These are phyloP conservation scores for Iguana delicatissima DNA, from an alignment of 2,797 vertebrate species.

Conservation along the genomic window DNA sequence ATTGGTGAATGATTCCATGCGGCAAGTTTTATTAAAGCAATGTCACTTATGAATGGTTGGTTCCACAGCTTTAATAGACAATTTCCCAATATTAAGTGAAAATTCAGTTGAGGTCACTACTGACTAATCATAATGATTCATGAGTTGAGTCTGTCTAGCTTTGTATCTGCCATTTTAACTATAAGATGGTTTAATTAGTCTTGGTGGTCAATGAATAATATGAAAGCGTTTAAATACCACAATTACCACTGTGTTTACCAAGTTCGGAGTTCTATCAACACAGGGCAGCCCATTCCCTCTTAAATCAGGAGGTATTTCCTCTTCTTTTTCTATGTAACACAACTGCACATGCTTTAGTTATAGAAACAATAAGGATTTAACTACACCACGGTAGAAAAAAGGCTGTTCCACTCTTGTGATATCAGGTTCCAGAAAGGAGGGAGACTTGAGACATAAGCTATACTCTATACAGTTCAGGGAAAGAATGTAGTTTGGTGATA, in stretches of 20 bases:
- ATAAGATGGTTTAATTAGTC: neutral
- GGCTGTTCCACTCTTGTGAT: neutral
- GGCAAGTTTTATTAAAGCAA: neutral
- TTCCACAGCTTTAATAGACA: neutral
- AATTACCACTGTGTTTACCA: neutral
- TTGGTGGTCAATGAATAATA: neutral
- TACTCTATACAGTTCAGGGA: neutral
- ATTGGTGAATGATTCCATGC: neutral
- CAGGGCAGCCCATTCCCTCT: neutral
- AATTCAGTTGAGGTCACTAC: neutral
- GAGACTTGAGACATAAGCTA: neutral
- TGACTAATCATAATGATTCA: neutral
- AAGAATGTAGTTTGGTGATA: neutral
- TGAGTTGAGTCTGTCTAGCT: neutral
- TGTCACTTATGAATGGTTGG: neutral
- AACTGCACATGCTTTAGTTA: neutral
- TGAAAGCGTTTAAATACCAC: neutral
- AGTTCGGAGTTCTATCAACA: neutral
- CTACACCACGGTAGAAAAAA: neutral
- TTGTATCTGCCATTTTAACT: neutral
- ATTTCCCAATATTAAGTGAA: neutral
- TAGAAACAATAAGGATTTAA: neutral
- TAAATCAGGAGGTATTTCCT: neutral
- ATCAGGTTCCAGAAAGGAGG: neutral
- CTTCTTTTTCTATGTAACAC: neutral